Evolutionary conservation across 2,113 vertebrate genomes (phyloP), one percentile per base, ranked within the genome.

Genomic region (Camelus bactrianus): DNA sequence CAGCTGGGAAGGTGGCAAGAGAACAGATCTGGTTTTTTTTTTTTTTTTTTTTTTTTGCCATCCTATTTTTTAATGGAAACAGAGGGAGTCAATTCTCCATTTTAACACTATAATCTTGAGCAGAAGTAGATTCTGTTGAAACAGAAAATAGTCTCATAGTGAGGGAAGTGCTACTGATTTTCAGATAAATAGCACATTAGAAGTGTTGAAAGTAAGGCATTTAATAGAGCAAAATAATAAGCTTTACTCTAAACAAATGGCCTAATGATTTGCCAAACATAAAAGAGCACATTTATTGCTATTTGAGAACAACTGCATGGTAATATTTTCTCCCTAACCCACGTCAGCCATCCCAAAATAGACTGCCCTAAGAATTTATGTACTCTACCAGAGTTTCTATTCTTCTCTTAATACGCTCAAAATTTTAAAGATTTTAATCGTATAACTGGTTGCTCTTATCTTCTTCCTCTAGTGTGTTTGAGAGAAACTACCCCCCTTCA

Each of bases 181-280:
- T 93, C 64, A 85, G 54, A 54, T 70, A 76, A 87, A 62, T n/a
- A 86, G 58, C 32, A 32, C 26, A 93, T 32, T 64, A 56, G 80
- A 1, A 14, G 62, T 58, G 6, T 85, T 86, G 83, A 64, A 75
- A 79, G 46, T 19, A 16, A 96, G 62, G 12, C 26, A 81, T 87
- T 96, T 84, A 89, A 69, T 75, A 70, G 30, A 30, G 22, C 0
- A 72, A 70, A 77, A 82, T 54, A 91, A 65, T 52, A 82, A 91
- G 38, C 32, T 91, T 72, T 82, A 60, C 24, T 89, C 14, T 89
- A 88, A 91, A 89, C 42, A 96, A 89, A 84, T 30, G 70, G 62
- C 50, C 50, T 60, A 81, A 54, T 83, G 72, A 70, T 80, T 95
- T 83, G 26, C 62, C 58, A 73, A 64, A 88, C 46, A 56, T 26